Evolutionary conservation across 2,113 vertebrate genomes (phyloP).

Genomic region (Plotosus lineatus): DNA sequence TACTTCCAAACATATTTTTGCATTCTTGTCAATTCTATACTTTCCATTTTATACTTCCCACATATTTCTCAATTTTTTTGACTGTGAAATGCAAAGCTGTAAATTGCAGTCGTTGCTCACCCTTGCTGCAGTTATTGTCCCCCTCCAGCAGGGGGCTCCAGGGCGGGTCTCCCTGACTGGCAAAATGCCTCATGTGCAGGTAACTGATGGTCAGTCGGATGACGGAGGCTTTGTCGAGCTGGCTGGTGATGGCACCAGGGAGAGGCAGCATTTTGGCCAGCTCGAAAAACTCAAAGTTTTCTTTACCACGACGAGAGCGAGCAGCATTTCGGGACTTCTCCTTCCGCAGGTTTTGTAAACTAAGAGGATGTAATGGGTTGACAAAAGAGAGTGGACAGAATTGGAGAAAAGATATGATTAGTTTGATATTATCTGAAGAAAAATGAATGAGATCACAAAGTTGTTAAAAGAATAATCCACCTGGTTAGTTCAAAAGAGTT

Average conservation of each 20-base stretch:
- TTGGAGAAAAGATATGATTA: background rate
- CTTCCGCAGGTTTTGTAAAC: constrained; percentile 87
- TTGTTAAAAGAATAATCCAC: background rate
- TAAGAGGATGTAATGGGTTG: constrained; percentile 52
- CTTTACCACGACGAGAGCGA: constrained; percentile 87
- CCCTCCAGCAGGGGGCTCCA: constrained; percentile 79
- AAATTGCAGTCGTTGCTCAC: constrained; percentile 52
- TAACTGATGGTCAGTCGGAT: constrained; percentile 91
- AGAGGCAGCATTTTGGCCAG: constrained; percentile 87
- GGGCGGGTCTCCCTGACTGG: constrained; percentile 83
- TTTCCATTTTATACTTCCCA: background rate
- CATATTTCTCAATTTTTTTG: background rate
- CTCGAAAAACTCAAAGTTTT: constrained; percentile 92
- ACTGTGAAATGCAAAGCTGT: background rate
- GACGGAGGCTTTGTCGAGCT: constrained; percentile 90
- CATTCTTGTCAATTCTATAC: background rate
- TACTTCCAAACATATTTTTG: background rate
- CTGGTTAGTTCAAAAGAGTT: background rate
- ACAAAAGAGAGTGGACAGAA: background rate
- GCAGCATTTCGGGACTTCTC: constrained; percentile 90
- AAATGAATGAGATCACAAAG: background rate
- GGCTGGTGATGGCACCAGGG: constrained; percentile 88
- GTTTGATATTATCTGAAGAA: background rate
- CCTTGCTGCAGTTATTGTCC: constrained; percentile 74
- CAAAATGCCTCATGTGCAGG: constrained; percentile 87